phyloP scores from a whole-genome alignment of 2,113 vertebrate genomes.

The Ailurus styani region DNA sequence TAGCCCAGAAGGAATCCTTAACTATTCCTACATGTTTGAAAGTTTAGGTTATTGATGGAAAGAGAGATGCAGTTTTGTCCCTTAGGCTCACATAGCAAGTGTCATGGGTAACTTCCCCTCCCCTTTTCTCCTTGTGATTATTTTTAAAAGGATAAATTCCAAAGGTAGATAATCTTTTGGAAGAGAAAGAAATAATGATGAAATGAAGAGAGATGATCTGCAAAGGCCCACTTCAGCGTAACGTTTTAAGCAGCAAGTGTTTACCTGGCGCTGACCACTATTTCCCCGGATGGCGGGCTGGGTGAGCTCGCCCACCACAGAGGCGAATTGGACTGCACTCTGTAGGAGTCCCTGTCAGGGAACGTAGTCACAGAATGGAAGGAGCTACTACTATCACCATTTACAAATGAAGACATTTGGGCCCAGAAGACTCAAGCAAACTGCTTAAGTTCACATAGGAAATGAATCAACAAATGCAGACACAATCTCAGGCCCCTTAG shows the following conservation, averaged over 20 bases:
- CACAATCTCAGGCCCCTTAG: neutral
- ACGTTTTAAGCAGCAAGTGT: neutral
- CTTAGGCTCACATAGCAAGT: neutral
- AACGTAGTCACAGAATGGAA: neutral
- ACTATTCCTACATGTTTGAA: conserved; percentile 20
- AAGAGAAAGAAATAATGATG: neutral
- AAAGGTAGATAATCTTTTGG: conserved; percentile 3
- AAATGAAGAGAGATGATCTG: neutral
- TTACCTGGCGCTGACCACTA: neutral
- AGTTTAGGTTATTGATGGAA: conserved; percentile 54
- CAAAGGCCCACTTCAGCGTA: neutral
- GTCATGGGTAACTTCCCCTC: neutral
- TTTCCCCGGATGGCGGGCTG: neutral
- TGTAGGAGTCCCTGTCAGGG: neutral
- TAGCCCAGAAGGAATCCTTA: conserved; percentile 45
- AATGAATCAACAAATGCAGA: neutral
- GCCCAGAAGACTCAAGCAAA: neutral
- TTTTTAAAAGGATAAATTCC: neutral
- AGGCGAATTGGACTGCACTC: neutral
- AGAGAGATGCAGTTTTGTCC: neutral
- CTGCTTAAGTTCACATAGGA: neutral
- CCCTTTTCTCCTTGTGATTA: neutral
- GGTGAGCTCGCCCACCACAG: fast-evolving
- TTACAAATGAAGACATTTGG: neutral
- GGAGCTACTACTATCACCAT: neutral